Evolutionary conservation across 2,888 invertebrate genomes (phyloP), one percentile per base, ranked within the genome.

Genomic region (Temnothorax unifasciatus): DNA sequence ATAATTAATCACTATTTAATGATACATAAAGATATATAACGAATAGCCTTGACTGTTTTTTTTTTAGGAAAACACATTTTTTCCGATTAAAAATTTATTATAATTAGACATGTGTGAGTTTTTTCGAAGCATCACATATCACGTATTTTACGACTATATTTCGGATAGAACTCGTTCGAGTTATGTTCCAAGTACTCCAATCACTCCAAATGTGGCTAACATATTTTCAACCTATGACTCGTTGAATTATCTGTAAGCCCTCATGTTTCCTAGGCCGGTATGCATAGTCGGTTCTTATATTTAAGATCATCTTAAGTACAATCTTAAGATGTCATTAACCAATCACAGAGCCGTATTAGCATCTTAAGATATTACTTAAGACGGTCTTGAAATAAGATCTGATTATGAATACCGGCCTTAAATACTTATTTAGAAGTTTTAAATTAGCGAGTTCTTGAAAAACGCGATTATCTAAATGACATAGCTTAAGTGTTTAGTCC

Each of bases 1-100:
- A 88, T 88, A 87, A 85, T 87, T 86, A 88, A 87, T 87, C 75
- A 85, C 85, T 87, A 86, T 79, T 88, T 83, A 87, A 87, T 88
- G 84, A 89, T 86, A 87, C 85, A 86, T 83, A 87, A 87, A 87
- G 83, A 87, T 86, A 86, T 84, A 87, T 83, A 85, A 85, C 84
- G 85, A 88, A 87, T 86, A 81, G 85, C 76, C 54, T 83, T 57
- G 83, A 71, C 69, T 68, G 41, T 79, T 63, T 59, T 44, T 63
- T 59, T 44, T 50, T 44, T 66, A 59, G n/a, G 25, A 52, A 77
- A 66, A 50, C n/a, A 47, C n/a, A 9, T 59, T 44, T 59, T 59
- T 77, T 61, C 68, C 69, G n/a, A 69, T 59, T 69, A 47, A 81
- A 79, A 79, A 81, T 61, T 73, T 4, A 57, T 71, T 50, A 79